Conservation (phyloP, 2,888 invertebrate genomes). For the Trypoxylon attenuatum region DNA sequence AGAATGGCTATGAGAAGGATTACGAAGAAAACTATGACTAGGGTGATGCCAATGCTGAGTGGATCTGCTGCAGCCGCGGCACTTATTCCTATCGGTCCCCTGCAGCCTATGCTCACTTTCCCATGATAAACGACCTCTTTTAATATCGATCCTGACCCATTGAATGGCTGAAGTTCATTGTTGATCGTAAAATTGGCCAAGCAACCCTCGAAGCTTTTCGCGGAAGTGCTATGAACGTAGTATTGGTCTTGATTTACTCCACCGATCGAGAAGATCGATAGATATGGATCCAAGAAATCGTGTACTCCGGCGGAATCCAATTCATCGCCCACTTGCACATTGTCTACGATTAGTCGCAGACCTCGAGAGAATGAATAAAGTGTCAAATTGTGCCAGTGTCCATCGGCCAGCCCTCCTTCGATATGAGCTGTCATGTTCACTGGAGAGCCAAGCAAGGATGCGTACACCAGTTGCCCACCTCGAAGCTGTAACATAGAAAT, state of each 20-base stretch:
- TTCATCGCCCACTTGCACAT: slow-evolving; percentile 85
- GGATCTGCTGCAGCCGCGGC: slow-evolving; percentile 87
- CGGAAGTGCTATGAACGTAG: slow-evolving; percentile 75
- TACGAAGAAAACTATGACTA: slow-evolving; percentile 95
- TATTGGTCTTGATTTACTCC: slow-evolving; percentile 82
- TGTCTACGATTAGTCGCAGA: slow-evolving; percentile 84
- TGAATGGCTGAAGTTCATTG: slow-evolving; percentile 91
- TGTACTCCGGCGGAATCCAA: slow-evolving; percentile 91
- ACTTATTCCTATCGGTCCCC: slow-evolving; percentile 84
- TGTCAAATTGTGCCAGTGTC: slow-evolving; percentile 93
- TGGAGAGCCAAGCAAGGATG: slow-evolving; percentile 84
- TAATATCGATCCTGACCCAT: slow-evolving; percentile 90
- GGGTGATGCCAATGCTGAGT: slow-evolving; percentile 92
- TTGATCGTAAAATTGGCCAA: slow-evolving; percentile 92
- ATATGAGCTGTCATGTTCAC: slow-evolving; percentile 88
- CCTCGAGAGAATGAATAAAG: slow-evolving; percentile 83
- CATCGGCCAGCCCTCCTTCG: slow-evolving; percentile 81
- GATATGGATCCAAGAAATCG: slow-evolving; percentile 93
- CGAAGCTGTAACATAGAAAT: slow-evolving; percentile 75
- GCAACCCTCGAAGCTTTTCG: slow-evolving; percentile 89
- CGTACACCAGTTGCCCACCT: slow-evolving; percentile 86
- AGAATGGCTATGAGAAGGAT: slow-evolving; percentile 91
- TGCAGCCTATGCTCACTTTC: slow-evolving; percentile 85
- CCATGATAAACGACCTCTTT: slow-evolving; percentile 83
- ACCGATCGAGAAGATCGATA: slow-evolving; percentile 88